These are phyloP conservation scores for Ariopsis seemanni DNA, from an alignment of 2,113 vertebrate genomes.

Conservation along the genomic window DNA sequence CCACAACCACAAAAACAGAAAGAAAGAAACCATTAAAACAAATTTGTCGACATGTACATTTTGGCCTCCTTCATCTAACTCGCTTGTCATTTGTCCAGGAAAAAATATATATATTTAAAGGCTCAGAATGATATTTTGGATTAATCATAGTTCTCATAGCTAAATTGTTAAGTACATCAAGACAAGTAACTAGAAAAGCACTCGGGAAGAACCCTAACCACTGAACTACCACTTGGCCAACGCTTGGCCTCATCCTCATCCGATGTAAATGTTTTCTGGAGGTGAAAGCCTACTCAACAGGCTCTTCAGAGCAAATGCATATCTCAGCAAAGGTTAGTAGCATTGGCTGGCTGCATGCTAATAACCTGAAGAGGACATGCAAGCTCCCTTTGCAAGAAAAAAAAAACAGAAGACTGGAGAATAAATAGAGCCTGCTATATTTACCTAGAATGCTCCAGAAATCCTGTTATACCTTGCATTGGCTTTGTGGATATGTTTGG, in stretches of 20 bases:
- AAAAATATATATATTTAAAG: neutral
- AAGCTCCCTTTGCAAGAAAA: constrained; percentile 51
- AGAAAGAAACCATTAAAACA: neutral
- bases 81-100: neutral
- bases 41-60: neutral
- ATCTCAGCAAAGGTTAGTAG: constrained; percentile 67
- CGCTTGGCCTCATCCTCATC: constrained; percentile 37
- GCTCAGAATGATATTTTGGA: neutral
- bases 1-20: neutral
- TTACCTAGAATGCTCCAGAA: constrained; percentile 20
- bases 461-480: constrained; percentile 9
- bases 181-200: neutral
- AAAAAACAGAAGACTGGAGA: constrained; percentile 48
- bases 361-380: constrained; percentile 67
- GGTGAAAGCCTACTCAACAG: constrained; percentile 53
- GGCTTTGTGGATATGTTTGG: constrained; percentile 1
- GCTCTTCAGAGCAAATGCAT: constrained; percentile 61
- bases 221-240: constrained; percentile 10
- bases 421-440: constrained; percentile 34
- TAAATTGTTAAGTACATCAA: neutral
- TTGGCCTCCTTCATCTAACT: neutral
- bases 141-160: neutral
- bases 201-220: neutral
- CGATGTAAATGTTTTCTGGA: constrained; percentile 36
- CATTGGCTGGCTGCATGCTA: constrained; percentile 58